Conservation (phyloP, 2,888 invertebrate genomes). For the Orthosia gothica region DNA sequence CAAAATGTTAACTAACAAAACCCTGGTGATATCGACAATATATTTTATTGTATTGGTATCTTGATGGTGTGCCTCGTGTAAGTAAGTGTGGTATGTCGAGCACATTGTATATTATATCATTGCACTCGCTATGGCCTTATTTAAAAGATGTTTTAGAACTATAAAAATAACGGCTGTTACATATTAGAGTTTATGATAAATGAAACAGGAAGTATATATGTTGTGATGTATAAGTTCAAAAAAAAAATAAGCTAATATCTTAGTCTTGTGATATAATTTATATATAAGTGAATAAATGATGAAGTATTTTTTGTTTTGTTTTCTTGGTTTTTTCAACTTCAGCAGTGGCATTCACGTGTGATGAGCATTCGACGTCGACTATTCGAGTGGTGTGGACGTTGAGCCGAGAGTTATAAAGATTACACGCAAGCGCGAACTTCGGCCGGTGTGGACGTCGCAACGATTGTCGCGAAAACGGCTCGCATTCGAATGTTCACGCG, state of each 20-base stretch:
- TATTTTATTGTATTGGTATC: slow-evolving; percentile 77
- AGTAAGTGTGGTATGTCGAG: slow-evolving; percentile 69
- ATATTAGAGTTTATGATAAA: slow-evolving; percentile 84
- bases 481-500: too few relatives aligned
- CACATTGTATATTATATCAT: slow-evolving; percentile 73
- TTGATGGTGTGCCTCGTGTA: slow-evolving; percentile 81
- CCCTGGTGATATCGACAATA: slow-evolving; percentile 85
- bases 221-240: slow-evolving; percentile 91
- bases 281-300: slow-evolving; percentile 90
- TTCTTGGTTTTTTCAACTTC: slow-evolving; percentile 63
- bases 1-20: slow-evolving; percentile 64
- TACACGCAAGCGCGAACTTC: too few relatives aligned
- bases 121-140: slow-evolving; percentile 87
- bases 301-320: slow-evolving; percentile 85
- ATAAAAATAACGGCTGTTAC: slow-evolving; percentile 84
- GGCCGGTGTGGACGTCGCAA: too few relatives aligned
- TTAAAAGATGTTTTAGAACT: slow-evolving; percentile 78
- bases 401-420: too few relatives aligned
- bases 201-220: slow-evolving; percentile 85
- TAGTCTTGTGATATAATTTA: slow-evolving; percentile 92
- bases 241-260: slow-evolving; percentile 85
- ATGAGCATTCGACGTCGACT: too few relatives aligned
- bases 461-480: too few relatives aligned
- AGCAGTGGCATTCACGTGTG: too few relatives aligned
- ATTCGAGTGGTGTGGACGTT: too few relatives aligned